Evolutionary conservation across 2,888 invertebrate genomes (phyloP).

Genomic region (Spisula subtruncata): DNA sequence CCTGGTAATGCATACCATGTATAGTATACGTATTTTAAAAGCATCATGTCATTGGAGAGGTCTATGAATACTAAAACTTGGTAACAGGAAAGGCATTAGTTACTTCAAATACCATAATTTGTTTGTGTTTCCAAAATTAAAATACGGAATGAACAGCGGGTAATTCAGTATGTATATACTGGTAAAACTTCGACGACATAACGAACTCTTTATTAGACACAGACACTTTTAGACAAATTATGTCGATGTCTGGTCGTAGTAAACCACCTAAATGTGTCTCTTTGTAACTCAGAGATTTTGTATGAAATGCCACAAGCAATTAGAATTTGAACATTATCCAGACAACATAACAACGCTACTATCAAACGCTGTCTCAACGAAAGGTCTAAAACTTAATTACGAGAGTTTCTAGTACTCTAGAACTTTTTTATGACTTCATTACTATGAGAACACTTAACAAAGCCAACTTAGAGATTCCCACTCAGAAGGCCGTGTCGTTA

Average conservation of each 20-base stretch:
- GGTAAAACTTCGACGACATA: too few species aligned
- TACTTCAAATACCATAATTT: too few species aligned
- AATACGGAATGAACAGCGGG: too few species aligned
- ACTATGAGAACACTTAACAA: background rate
- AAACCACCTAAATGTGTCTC: background rate
- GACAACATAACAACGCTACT: background rate
- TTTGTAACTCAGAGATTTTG: background rate
- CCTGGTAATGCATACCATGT: too few species aligned
- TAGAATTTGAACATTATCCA: background rate
- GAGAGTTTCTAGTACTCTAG: background rate
- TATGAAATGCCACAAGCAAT: background rate
- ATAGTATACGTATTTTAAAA: too few species aligned
- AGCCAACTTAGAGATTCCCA: background rate
- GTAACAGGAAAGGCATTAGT: too few species aligned
- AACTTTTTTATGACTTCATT: background rate
- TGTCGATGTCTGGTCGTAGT: background rate
- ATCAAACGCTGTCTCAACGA: background rate
- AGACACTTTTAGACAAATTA: background rate
- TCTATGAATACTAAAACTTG: too few species aligned
- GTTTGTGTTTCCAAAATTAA: too few species aligned
- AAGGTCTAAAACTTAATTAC: background rate
- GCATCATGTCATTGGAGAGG: too few species aligned
- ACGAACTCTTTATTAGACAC: background rate
- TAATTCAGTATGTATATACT: too few species aligned
- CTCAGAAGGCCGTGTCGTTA: background rate